Conservation (phyloP, 2,113 vertebrate species). For the Spea multiplicata region DNA sequence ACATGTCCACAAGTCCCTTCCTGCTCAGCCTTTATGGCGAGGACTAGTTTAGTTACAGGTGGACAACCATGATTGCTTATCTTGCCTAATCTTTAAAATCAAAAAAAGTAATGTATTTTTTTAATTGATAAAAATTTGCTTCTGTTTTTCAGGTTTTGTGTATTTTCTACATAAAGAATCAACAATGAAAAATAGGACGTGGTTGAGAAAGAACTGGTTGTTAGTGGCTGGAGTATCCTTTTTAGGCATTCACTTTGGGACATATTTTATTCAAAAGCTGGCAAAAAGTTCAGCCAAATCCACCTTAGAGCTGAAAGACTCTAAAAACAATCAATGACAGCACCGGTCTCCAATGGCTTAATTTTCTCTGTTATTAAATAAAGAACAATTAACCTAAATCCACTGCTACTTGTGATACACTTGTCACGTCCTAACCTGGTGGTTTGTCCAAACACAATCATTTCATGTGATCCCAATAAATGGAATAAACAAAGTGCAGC, state of each 20-base stretch:
- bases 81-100: too few species aligned
- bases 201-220: constrained; percentile 82
- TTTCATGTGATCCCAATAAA: not conserved
- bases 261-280: constrained; percentile 76
- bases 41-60: too few species aligned
- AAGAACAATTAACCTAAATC: not conserved
- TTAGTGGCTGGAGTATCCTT: constrained; percentile 75
- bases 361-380: not conserved
- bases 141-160: too few species aligned
- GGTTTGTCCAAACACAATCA: not conserved
- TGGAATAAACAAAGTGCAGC: constrained; percentile 42
- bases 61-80: too few species aligned
- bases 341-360: constrained; percentile 26
- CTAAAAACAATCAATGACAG: constrained; percentile 49
- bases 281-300: constrained; percentile 68
- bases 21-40: too few species aligned
- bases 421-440: not conserved
- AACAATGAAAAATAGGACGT: constrained; percentile 75
- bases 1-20: too few species aligned
- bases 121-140: too few species aligned
- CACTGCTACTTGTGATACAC: constrained; percentile 14
- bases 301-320: constrained; percentile 53
- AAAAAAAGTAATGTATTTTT: too few species aligned
- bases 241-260: constrained; percentile 72
- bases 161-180: constrained; percentile 29